Evolutionary conservation across 2,113 vertebrate species (phyloP).

Genomic region (Rhinopomastus cyanomelas): DNA sequence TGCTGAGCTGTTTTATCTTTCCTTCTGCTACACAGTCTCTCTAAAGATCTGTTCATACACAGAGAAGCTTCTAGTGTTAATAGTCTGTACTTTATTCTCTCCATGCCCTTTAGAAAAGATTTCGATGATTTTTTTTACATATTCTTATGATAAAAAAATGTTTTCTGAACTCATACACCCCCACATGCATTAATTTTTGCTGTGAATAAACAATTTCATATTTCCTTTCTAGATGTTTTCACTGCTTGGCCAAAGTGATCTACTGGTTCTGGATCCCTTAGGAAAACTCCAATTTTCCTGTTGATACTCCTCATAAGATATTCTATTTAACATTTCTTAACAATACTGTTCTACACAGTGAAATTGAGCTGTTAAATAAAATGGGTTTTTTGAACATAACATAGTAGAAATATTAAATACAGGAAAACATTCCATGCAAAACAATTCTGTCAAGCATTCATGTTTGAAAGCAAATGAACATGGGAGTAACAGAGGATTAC

Average conservation of each 20-base stretch:
- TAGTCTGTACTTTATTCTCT: neutral
- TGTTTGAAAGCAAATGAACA: neutral
- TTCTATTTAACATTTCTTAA: neutral
- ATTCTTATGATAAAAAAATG: neutral
- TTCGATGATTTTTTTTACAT: neutral
- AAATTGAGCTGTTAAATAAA: neutral
- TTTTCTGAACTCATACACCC: rapidly evolving
- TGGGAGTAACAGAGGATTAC: neutral
- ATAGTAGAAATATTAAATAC: neutral
- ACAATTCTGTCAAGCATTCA: neutral
- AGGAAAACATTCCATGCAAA: neutral
- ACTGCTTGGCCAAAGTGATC: neutral
- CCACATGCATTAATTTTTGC: neutral
- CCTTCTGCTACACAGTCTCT: neutral
- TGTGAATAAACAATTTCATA: neutral
- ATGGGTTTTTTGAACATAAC: neutral
- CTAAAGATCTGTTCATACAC: neutral
- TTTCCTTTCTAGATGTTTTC: neutral
- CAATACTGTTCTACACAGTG: neutral
- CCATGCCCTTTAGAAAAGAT: neutral
- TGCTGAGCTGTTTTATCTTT: neutral
- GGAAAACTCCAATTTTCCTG: neutral
- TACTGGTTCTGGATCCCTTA: neutral
- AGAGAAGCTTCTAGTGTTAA: neutral
- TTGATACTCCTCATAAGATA: neutral